Conservation (phyloP, 2,888 invertebrate genomes). For the Orthonevra nobilis region DNA sequence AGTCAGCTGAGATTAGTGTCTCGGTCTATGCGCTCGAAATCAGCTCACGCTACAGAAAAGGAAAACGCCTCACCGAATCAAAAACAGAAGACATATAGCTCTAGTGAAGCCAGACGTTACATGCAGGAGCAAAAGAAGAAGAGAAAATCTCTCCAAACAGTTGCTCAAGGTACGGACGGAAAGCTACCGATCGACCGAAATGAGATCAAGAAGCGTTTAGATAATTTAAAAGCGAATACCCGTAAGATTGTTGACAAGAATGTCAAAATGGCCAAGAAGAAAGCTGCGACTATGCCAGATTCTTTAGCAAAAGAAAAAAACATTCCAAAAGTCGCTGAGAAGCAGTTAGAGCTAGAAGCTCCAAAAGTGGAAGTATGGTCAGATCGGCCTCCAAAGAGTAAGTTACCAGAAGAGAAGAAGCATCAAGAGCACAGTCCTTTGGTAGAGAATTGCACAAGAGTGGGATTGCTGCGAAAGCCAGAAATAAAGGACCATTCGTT, state of each 20-base stretch:
- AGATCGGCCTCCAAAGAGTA: neutral
- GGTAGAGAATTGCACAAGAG: constrained; percentile 72
- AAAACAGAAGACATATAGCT: constrained; percentile 79
- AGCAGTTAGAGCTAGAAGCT: neutral
- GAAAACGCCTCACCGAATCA: constrained; percentile 16
- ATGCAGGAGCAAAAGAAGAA: constrained; percentile 82
- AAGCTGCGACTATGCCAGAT: neutral
- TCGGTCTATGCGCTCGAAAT: constrained; percentile 49
- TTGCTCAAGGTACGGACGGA: neutral
- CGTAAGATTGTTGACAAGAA: constrained; percentile 80
- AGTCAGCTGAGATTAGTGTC: constrained; percentile 14
- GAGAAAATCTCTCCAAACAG: constrained; percentile 75
- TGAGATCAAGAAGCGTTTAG: constrained; percentile 80
- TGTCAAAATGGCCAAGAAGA: constrained; percentile 71
- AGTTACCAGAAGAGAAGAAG: neutral
- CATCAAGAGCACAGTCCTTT: constrained; percentile 41
- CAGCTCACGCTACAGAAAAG: constrained; percentile 25
- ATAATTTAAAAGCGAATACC: constrained; percentile 80
- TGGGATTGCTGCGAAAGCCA: constrained; percentile 73
- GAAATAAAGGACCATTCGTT: constrained; percentile 72
- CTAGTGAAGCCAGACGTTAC: constrained; percentile 81
- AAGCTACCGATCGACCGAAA: constrained; percentile 77
- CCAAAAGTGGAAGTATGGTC: neutral
- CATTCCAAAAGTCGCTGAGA: neutral
- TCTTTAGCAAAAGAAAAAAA: neutral